phyloP scores from a whole-genome alignment of 2,888 invertebrate species.

The Rhimphoctona megacephalus region DNA sequence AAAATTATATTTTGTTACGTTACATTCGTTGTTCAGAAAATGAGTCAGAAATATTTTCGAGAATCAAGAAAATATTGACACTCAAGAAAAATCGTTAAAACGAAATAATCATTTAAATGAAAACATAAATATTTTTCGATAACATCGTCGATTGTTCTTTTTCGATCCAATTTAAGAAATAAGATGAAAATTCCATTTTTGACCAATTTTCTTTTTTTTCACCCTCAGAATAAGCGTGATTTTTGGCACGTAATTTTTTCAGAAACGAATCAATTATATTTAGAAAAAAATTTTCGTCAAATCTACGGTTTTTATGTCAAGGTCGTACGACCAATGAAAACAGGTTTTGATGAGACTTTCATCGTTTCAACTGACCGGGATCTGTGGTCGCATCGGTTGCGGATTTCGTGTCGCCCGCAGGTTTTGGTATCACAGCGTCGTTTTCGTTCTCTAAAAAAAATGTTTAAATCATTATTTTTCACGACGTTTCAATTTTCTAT shows the following conservation, averaged over 20 bases:
- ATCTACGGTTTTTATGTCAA: slow-evolving; percentile 9
- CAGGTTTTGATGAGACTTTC: slow-evolving; percentile 38
- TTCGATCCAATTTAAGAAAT: neutral
- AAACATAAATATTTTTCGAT: neutral
- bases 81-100: no score
- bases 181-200: neutral
- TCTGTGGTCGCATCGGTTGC: slow-evolving; percentile 12
- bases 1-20: neutral
- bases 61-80: neutral
- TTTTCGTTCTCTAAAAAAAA: slow-evolving; percentile 72
- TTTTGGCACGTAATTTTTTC: neutral
- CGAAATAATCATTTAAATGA: no score
- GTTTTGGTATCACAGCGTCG: slow-evolving; percentile 67
- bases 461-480: neutral
- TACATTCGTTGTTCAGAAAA: neutral
- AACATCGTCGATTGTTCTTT: neutral
- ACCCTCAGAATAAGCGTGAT: neutral
- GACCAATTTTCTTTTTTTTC: neutral
- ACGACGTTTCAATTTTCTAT: neutral
- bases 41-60: neutral
- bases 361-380: slow-evolving; percentile 51
- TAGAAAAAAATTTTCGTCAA: neutral
- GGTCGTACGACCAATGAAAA: slow-evolving; percentile 21
- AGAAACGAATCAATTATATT: neutral
- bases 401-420: slow-evolving; percentile 28